A percentile compares a stretch with the other conserved stretches of the same genome.
Conservation (phyloP, 2,888 invertebrate species). For the Callyntrura sp. region DNA sequence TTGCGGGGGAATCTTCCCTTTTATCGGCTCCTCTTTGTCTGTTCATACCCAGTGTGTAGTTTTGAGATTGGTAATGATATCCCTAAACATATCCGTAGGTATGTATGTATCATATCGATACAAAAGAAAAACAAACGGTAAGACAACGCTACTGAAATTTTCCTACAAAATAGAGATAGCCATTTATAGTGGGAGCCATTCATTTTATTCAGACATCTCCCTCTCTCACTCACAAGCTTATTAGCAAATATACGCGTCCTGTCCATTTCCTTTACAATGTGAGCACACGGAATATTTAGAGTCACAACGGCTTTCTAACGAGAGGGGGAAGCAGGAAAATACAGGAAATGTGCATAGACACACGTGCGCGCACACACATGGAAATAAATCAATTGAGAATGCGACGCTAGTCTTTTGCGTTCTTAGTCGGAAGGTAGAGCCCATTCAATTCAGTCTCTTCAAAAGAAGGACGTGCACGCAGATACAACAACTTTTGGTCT, state of each 20-base stretch:
- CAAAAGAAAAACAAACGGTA: no score
- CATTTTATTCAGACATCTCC: no score
- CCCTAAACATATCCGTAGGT: no score
- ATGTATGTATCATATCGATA: no score
- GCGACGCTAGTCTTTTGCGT: no score
- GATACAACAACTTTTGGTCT: no score
- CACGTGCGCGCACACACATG: no score
- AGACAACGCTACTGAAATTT: not conserved
- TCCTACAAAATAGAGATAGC: not conserved
- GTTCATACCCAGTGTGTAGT: not conserved
- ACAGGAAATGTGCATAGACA: conserved; percentile 21
- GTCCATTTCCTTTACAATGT: not conserved
- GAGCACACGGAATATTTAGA: conserved; percentile 21
- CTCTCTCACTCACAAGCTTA: not conserved
- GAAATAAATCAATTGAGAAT: no score
- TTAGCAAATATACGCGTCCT: not conserved
- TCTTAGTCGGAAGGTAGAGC: no score
- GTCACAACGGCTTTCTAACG: no score
- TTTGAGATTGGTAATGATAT: conserved; percentile 49
- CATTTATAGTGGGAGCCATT: not conserved
- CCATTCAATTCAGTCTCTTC: conserved; percentile 23
- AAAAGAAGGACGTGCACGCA: no score
- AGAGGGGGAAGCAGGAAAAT: conserved; percentile 1
- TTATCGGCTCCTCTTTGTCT: not conserved
- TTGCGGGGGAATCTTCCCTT: not conserved